Evolutionary conservation across 2,888 invertebrate genomes (phyloP), one percentile per base, ranked within the genome.

Genomic region (Euphydryas editha): DNA sequence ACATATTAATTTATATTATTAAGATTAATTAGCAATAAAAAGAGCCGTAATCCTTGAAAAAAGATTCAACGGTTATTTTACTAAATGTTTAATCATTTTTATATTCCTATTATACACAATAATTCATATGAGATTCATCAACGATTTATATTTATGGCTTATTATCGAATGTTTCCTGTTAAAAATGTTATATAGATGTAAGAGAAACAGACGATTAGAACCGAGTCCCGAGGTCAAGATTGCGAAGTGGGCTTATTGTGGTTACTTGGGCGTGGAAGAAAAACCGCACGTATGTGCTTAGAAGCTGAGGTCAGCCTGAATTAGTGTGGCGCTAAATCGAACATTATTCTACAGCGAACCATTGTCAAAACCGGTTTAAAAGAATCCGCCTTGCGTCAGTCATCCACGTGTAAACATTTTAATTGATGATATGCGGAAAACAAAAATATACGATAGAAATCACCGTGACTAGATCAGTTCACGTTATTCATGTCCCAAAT

Each of bases 371-470:
- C 91, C 86, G 86, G 90, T 90, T 82, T 71, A 67, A 72, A 85
- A 84, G 87, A 88, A 90, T 89, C 81, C 83, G 84, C 82, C 81
- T 87, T 85, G 84, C 88, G 85, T 87, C 88, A 88, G 81, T 81
- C 83, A 82, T 81, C 83, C 89, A 89, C 89, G 88, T 90, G 88
- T 86, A 90, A 89, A 91, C 78, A 89, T 90, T 88, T 90, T 90
- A 90, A 91, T 91, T 90, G 90, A 89, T 87, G 87, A 89, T 80
- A 90, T 84, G 85, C 88, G 88, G 88, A 90, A 91, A 86, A 86
- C 83, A 85, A 88, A 88, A 87, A 85, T 76, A 62, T 71, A 69
- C 72, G 83, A 85, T 87, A 82, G 75, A 71, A 80, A 86, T 88
- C 84, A 78, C 77, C 71, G 78, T 80, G 76, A 80, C 81, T 78